A percentile compares a stretch with the other conserved stretches of the same genome.
phyloP scores from a whole-genome alignment of 2,888 invertebrate species.

The Lottia scabra region DNA sequence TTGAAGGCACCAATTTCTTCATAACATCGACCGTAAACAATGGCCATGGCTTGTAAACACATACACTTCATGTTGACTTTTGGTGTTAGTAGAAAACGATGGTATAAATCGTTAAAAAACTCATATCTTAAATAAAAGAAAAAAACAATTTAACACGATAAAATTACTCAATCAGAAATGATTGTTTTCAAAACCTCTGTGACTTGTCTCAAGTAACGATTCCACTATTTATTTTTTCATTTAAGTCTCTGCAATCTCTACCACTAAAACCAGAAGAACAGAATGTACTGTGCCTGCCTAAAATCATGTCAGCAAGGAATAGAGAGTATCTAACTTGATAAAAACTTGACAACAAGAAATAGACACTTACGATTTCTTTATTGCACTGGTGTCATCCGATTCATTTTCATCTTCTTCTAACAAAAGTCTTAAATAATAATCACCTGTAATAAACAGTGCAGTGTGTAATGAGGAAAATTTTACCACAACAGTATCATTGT shows the following conservation, averaged over 20 bases:
- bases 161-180: no score
- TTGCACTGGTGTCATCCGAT: constrained; percentile 75
- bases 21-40: constrained; percentile 95
- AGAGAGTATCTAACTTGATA: no score
- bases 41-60: constrained; percentile 97
- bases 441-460: background rate
- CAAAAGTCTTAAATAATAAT: constrained; percentile 69
- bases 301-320: no score
- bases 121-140: constrained; percentile 72
- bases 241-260: no score
- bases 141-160: background rate
- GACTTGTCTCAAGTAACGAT: no score
- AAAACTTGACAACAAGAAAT: no score
- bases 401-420: constrained; percentile 85
- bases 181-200: no score
- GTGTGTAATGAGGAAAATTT: no score
- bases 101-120: constrained; percentile 98
- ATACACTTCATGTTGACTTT: constrained; percentile 96
- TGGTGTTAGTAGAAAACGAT: constrained; percentile 90
- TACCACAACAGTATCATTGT: no score
- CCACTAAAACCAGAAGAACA: no score
- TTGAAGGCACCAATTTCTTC: constrained; percentile 97
- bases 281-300: no score
- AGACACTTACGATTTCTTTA: constrained; percentile 92
- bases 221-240: no score